Conservation (phyloP, 1,140 invertebrate genomes). For the Aporrectodea caliginosa region DNA sequence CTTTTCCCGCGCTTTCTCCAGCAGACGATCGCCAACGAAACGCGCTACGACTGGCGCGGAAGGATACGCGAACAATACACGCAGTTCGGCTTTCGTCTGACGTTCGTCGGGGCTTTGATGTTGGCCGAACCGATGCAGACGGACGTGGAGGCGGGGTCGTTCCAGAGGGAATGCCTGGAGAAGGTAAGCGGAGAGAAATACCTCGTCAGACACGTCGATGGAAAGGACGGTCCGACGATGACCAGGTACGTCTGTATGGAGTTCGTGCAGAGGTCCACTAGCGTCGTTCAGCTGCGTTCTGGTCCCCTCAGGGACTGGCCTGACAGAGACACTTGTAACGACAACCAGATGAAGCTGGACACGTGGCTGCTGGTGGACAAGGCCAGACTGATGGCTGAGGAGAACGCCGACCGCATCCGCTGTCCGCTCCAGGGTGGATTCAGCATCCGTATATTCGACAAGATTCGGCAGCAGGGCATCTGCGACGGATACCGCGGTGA, state of each 20-base stretch:
- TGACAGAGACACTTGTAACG: not conserved
- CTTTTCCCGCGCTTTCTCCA: not conserved
- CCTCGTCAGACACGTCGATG: not conserved
- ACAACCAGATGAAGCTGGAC: constrained; percentile 16
- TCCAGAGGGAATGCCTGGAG: not conserved
- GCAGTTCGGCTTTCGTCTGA: not conserved
- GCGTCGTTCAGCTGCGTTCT: not conserved
- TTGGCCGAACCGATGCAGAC: not conserved
- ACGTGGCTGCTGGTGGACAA: constrained; percentile 25
- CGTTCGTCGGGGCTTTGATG: not conserved
- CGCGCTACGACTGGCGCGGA: not conserved
- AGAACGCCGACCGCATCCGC: not conserved
- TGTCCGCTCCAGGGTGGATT: constrained; percentile 27
- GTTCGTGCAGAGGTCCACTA: not conserved
- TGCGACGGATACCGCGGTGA: constrained; percentile 28
- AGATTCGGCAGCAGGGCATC: constrained; percentile 5
- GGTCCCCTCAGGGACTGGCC: not conserved
- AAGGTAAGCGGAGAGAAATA: not conserved
- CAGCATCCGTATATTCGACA: constrained; percentile 26
- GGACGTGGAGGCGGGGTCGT: not conserved
- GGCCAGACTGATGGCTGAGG: constrained; percentile 5
- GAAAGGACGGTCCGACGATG: not conserved
- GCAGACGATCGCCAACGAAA: not conserved
- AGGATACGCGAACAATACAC: not conserved
- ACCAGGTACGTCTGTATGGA: not conserved